A percentile compares a stretch with the other conserved stretches of the same genome.
phyloP scores from a whole-genome alignment of 2,888 invertebrate species.

The Pyrrhia umbra region DNA sequence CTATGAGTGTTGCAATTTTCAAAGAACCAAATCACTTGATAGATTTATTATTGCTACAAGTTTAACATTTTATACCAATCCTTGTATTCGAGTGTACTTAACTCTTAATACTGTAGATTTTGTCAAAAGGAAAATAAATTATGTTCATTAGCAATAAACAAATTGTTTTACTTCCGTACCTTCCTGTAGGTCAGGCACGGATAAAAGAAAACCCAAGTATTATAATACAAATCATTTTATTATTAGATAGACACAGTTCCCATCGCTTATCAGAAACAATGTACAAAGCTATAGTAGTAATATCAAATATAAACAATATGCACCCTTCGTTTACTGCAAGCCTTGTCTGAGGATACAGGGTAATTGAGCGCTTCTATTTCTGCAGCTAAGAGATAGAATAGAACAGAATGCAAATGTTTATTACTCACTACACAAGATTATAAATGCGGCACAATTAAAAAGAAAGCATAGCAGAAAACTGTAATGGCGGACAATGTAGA shows the following conservation, averaged over 20 bases:
- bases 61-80: conserved; percentile 90
- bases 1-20: conserved; percentile 80
- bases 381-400: conserved; percentile 86
- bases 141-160: conserved; percentile 86
- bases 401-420: conserved; percentile 89
- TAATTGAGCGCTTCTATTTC: conserved; percentile 90
- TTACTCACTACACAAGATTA: conserved; percentile 87
- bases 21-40: conserved; percentile 87
- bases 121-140: conserved; percentile 88
- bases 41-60: conserved; percentile 81
- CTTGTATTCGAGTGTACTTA: conserved; percentile 90
- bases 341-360: conserved; percentile 89
- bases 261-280: conserved; percentile 93
- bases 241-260: conserved; percentile 93
- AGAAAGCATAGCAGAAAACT: conserved; percentile 87
- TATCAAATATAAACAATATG: conserved; percentile 91
- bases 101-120: conserved; percentile 89
- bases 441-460: conserved; percentile 86
- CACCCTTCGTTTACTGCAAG: conserved; percentile 90
- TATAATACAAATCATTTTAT: conserved; percentile 93
- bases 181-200: conserved; percentile 7
- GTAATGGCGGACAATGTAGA: conserved; percentile 64
- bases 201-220: conserved; percentile 70
- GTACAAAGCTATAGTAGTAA: conserved; percentile 93
- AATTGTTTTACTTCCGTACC: conserved; percentile 58